Evolutionary conservation across 2,113 vertebrate genomes (phyloP).

Genomic region (Circaetus gallicus): DNA sequence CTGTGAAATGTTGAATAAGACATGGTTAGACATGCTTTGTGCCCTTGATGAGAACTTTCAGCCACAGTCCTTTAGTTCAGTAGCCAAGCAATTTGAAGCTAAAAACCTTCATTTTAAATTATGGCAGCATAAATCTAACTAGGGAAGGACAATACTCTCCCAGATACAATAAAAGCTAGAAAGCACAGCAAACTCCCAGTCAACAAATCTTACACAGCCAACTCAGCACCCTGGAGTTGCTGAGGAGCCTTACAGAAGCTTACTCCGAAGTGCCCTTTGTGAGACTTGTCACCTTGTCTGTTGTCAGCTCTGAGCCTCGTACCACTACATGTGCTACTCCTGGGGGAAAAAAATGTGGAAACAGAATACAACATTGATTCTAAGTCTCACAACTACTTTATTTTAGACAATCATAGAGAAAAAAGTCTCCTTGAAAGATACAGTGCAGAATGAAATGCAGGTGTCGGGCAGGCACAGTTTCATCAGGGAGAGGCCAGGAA

Average conservation of each 20-base stretch:
- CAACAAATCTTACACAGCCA: not conserved
- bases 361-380: not conserved
- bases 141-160: not conserved
- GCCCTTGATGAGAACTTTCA: not conserved
- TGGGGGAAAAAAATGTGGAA: accelerated
- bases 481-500: not conserved
- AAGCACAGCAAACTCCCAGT: not conserved
- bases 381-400: not conserved
- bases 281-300: not conserved
- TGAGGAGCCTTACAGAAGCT: not conserved
- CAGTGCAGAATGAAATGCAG: not conserved
- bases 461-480: not conserved
- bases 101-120: not conserved
- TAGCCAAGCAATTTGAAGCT: not conserved
- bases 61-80: not conserved
- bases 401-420: not conserved
- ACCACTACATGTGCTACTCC: not conserved
- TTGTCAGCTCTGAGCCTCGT: not conserved
- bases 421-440: not conserved
- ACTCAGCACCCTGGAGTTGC: not conserved
- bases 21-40: not conserved
- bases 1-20: not conserved
- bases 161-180: not conserved
- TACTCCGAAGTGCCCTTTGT: not conserved
- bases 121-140: not conserved